These are phyloP conservation scores for Sarcoramphus papa DNA, from an alignment of 2,797 vertebrate genomes.

Conservation along the genomic window DNA sequence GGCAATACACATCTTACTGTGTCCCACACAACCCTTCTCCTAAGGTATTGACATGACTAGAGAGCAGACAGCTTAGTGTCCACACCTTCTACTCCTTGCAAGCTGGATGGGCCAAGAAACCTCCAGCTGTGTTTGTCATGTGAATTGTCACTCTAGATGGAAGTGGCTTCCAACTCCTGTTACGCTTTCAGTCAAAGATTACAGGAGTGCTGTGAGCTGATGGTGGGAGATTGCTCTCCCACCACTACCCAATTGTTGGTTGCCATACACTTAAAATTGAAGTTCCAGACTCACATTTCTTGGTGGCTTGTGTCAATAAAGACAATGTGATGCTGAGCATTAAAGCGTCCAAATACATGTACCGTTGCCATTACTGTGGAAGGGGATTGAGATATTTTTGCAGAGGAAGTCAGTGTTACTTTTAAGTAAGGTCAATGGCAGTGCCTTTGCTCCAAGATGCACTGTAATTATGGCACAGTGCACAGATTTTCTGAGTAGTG, in stretches of 20 bases:
- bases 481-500: not conserved
- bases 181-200: not conserved
- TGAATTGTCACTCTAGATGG: not conserved
- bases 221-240: not conserved
- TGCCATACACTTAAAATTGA: not conserved
- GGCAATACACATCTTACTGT: not conserved
- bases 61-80: not conserved
- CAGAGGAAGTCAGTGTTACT: not conserved
- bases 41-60: not conserved
- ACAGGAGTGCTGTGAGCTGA: not conserved
- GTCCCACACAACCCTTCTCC: not conserved
- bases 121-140: not conserved
- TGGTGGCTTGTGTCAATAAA: not conserved
- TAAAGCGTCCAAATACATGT: fast-evolving
- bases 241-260: not conserved
- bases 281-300: not conserved
- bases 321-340: not conserved
- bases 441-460: not conserved
- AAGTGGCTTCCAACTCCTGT: not conserved
- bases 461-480: not conserved
- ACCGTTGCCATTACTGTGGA: not conserved
- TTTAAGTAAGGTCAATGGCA: not conserved
- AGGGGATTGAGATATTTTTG: not conserved
- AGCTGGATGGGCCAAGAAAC: not conserved
- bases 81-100: not conserved